Conservation (phyloP, 2,888 invertebrate genomes). For the Pyrrhia umbra region DNA sequence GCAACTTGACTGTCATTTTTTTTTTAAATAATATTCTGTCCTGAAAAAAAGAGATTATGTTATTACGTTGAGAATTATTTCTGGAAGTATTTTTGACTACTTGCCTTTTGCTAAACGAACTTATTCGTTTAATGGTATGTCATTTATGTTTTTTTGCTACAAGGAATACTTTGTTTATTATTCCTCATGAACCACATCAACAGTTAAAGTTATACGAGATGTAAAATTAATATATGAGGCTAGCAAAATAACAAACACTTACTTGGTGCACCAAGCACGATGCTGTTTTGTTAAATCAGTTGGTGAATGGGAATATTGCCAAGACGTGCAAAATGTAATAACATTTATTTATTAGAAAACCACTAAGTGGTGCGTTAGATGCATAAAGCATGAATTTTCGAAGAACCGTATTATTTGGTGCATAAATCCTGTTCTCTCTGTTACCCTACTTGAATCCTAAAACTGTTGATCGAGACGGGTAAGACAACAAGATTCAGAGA, state of each 20-base stretch:
- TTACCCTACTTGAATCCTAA: not conserved
- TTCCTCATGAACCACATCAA: not conserved
- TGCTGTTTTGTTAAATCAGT: not conserved
- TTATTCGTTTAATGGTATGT: too few relatives aligned
- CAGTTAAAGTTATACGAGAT: not conserved
- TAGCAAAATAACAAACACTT: not conserved
- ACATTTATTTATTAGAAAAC: slow-evolving; percentile 11
- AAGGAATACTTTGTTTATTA: not conserved
- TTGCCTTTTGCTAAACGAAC: too few relatives aligned
- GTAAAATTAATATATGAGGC: not conserved
- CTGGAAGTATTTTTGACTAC: too few relatives aligned
- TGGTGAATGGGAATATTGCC: slow-evolving; percentile 6
- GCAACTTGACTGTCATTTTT: too few relatives aligned
- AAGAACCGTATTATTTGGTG: not conserved
- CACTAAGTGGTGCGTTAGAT: not conserved
- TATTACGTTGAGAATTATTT: too few relatives aligned
- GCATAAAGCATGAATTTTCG: slow-evolving; percentile 9
- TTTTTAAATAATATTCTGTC: too few relatives aligned
- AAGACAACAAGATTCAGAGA: slow-evolving; percentile 5
- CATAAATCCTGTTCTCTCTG: not conserved
- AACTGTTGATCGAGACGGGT: not conserved
- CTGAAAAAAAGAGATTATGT: too few relatives aligned
- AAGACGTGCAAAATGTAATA: slow-evolving; percentile 7
- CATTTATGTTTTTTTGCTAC: not conserved
- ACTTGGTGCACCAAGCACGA: not conserved